Percentiles rank a stretch among this genome's conserved stretches.
These are phyloP conservation scores for Gortyna flavago DNA, from an alignment of 2,888 invertebrate species.

Conservation along the genomic window DNA sequence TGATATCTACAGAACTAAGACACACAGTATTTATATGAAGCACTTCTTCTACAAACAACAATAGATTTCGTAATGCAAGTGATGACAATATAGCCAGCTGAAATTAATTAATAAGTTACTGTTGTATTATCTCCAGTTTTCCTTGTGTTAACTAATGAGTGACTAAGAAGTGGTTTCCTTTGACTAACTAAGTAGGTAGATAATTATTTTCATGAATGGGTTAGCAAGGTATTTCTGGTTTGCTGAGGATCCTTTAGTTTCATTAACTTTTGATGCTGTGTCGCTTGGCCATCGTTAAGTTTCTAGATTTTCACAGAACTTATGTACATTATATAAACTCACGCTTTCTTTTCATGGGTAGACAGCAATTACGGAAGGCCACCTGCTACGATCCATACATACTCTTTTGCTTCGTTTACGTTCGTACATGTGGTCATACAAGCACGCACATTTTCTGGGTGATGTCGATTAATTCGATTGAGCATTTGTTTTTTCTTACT, in stretches of 20 bases:
- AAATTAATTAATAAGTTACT: constrained; percentile 4
- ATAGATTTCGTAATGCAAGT: constrained; percentile 57
- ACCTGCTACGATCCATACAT: too few relatives aligned
- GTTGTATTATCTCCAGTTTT: constrained; percentile 36
- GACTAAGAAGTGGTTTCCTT: constrained; percentile 12
- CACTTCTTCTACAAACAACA: constrained; percentile 38
- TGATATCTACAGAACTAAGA: constrained; percentile 24
- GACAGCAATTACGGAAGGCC: too few relatives aligned
- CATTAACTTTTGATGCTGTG: not conserved
- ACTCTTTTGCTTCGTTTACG: too few relatives aligned
- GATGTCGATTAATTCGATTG: not conserved
- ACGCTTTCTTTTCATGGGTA: too few relatives aligned
- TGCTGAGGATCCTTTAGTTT: not conserved
- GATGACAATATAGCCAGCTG: constrained; percentile 26
- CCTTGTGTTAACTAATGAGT: constrained; percentile 42
- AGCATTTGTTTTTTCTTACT: not conserved
- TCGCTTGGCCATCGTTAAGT: too few relatives aligned
- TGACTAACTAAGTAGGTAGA: not conserved
- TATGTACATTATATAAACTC: too few relatives aligned
- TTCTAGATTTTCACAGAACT: too few relatives aligned
- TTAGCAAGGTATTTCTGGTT: constrained; percentile 1
- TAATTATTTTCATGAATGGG: constrained; percentile 10
- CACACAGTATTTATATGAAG: constrained; percentile 43
- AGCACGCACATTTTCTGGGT: not conserved
- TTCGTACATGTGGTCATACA: not conserved